phyloP scores from a whole-genome alignment of 1,140 invertebrate species.

The Cherax destructor region DNA sequence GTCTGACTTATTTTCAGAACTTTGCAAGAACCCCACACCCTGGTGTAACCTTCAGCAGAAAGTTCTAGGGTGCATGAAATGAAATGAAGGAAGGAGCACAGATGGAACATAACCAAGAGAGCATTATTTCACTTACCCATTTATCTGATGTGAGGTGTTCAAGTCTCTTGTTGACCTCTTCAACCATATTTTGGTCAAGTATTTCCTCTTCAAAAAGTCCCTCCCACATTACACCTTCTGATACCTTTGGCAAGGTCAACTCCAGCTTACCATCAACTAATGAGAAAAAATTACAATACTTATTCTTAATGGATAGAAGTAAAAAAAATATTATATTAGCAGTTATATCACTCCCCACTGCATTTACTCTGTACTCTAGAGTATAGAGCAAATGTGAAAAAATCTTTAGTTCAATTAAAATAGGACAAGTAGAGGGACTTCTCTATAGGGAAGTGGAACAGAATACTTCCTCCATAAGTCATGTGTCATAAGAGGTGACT shows the following conservation, averaged over 20 bases:
- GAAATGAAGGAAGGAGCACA: background rate
- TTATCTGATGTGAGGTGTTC: conserved; percentile 48
- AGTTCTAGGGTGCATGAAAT: conserved; percentile 68
- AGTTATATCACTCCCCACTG: background rate
- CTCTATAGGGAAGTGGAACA: no score
- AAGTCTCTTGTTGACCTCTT: conserved; percentile 33
- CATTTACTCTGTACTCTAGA: no score
- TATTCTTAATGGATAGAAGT: background rate
- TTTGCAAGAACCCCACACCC: background rate
- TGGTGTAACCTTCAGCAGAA: no score
- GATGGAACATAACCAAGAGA: background rate
- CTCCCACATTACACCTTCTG: conserved; percentile 24
- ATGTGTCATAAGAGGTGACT: no score
- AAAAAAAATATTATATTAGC: background rate
- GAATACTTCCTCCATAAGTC: no score
- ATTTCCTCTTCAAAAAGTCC: conserved; percentile 41
- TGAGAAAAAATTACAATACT: conserved; percentile 2
- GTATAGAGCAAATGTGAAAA: no score
- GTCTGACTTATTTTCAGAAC: no score
- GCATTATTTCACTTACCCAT: conserved; percentile 25
- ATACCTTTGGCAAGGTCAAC: conserved; percentile 15
- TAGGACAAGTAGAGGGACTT: no score
- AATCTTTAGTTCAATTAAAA: no score
- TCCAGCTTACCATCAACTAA: conserved; percentile 43
- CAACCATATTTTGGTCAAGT: conserved; percentile 23